Base-by-base conservation (phyloP, 2,113 vertebrate species). In the Euleptes europaea region DNA sequence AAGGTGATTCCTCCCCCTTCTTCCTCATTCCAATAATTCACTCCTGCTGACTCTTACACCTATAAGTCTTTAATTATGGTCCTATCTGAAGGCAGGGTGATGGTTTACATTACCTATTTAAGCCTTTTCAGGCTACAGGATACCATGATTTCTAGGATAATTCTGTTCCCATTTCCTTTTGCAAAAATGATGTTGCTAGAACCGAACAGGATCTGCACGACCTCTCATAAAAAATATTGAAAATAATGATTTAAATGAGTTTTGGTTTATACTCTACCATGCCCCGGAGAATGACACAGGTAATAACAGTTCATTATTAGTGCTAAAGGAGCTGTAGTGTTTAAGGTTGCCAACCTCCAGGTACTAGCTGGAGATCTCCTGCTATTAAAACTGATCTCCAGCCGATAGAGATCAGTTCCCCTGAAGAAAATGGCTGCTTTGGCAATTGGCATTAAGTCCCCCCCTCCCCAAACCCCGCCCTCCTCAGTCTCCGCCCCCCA, bases 21-120 rank as follows among this genome's bases (percentile, higher is more conserved):
- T 42, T 70, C 40, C 71, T 35, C 71, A 40, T 81, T 78, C 69
- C 31, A 70, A 8, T 69, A 65, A 80, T 69, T 86, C 74, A 77
- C 75, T 86, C 66, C 35, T 78, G 14, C 28, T 78, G 44, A 70
- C 33, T 57, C 84, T 86, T 87, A 71, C n/a, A 47, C 0, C 0
- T 42, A 33, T 0, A 0, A 84, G 72, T 12, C 17, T 90, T 83
- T 83, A 67, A 42, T 82, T 91, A 69, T 3, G 86, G 51, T 44
- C 80, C 77, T 85, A 40, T 72, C 15, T 47, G 40, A 79, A 47
- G 11, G 26, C 66, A 60, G 49, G 35, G 21, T 44, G 38, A 54
- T 44, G 51, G 51, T 57, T 72, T 63, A 79, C n/a, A 63, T 85
- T 85, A 44, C 21, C 44, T 63, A 63, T 71, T 79, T 71, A 71